Conservation (phyloP, 2,888 invertebrate genomes). For the Dastarcus helophoroides region DNA sequence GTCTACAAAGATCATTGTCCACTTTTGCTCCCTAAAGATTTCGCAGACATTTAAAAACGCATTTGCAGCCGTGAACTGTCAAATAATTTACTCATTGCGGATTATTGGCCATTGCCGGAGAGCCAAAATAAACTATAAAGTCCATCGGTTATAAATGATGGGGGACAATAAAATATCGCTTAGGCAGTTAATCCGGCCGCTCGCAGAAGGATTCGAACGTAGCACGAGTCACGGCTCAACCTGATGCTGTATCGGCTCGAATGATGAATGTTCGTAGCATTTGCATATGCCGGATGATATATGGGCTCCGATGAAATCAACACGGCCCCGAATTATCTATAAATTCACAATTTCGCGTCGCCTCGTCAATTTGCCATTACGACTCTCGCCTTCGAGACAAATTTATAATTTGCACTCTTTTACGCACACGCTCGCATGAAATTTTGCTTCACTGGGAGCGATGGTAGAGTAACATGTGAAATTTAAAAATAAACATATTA, state of each 20-base stretch:
- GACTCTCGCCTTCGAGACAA: constrained; percentile 5
- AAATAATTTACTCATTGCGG: constrained; percentile 18
- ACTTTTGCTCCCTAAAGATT: too few species aligned
- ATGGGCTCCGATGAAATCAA: constrained; percentile 35
- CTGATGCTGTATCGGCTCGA: constrained; percentile 21
- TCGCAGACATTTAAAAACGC: too few species aligned
- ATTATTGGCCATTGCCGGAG: constrained; percentile 14
- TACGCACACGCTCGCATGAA: too few species aligned
- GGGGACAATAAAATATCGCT: constrained; percentile 32
- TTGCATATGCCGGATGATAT: constrained; percentile 38
- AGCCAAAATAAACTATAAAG: constrained; percentile 20
- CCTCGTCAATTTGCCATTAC: constrained; percentile 33
- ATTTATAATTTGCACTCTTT: too few species aligned
- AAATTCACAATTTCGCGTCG: constrained; percentile 23
- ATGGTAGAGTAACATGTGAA: too few species aligned
- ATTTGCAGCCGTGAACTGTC: too few species aligned
- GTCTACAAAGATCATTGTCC: too few species aligned
- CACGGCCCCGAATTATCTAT: constrained; percentile 33
- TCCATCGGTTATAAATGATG: constrained; percentile 29
- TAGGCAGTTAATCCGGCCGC: constrained; percentile 21
- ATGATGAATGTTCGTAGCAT: constrained; percentile 28
- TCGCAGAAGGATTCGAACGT: constrained; percentile 14
- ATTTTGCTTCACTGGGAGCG: too few species aligned
- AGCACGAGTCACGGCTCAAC: constrained; percentile 12
- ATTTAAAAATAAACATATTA: too few species aligned